Percentiles rank a stretch among this genome's conserved stretches.
Conservation (phyloP, 1,140 invertebrate genomes). For the Polypedilum vanderplanki region DNA sequence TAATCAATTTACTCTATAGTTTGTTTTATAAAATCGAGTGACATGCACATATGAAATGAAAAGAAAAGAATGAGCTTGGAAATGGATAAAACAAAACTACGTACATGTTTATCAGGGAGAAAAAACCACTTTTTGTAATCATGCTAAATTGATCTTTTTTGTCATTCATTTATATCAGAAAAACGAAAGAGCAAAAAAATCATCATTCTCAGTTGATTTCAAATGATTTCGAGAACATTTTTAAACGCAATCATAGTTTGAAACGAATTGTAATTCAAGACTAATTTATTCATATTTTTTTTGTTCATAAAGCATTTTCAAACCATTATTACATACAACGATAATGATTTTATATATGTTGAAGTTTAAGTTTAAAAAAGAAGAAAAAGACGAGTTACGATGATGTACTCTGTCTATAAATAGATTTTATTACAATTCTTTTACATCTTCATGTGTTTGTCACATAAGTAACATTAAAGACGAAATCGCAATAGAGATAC, state of each 20-base stretch:
- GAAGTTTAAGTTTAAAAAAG: too few relatives aligned
- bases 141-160: background rate
- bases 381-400: too few relatives aligned
- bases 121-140: background rate
- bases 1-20: conserved; percentile 14
- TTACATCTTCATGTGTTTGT: too few relatives aligned
- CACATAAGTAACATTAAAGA: too few relatives aligned
- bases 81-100: background rate
- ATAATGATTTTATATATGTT: too few relatives aligned
- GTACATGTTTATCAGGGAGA: conserved; percentile 5
- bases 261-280: background rate
- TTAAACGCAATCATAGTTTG: background rate
- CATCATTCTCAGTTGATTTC: background rate
- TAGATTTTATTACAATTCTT: too few relatives aligned
- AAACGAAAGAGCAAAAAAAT: background rate
- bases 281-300: too few relatives aligned
- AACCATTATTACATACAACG: too few relatives aligned
- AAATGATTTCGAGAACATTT: conserved; percentile 1
- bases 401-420: too few relatives aligned
- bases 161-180: background rate
- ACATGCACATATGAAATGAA: background rate
- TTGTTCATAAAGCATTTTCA: too few relatives aligned
- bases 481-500: too few relatives aligned
- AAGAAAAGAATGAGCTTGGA: too few relatives aligned
- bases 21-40: conserved; percentile 29